Percentiles rank a stretch among this genome's conserved stretches.
Conservation (phyloP, 2,113 vertebrate genomes). For the Cinclus cinclus region DNA sequence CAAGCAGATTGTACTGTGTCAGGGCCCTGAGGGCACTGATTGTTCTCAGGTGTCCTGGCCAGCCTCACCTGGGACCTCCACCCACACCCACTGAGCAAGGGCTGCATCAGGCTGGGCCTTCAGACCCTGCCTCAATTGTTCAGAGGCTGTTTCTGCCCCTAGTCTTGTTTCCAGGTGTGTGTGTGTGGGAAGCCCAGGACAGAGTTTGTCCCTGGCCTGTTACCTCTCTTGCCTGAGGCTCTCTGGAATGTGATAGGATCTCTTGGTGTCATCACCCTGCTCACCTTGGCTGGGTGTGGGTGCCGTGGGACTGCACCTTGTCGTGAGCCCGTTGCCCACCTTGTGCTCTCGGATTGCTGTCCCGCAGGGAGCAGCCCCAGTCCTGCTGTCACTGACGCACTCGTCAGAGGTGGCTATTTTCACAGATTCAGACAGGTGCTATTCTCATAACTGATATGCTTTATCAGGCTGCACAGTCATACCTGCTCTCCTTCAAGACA, state of each 20-base stretch:
- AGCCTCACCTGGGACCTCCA: background rate
- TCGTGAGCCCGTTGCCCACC: rapidly evolving
- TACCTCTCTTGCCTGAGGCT: background rate
- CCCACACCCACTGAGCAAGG: background rate
- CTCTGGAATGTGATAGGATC: background rate
- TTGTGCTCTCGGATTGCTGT: rapidly evolving
- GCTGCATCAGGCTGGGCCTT: background rate
- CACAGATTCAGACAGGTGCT: background rate
- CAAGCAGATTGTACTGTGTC: too few species aligned
- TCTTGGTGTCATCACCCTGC: background rate
- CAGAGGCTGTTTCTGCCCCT: background rate
- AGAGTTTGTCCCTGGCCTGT: background rate
- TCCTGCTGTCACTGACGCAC: background rate
- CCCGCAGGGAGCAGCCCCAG: background rate
- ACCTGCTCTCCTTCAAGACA: background rate
- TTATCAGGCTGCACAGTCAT: background rate
- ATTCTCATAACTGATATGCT: background rate
- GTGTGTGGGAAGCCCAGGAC: background rate
- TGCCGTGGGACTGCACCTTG: background rate
- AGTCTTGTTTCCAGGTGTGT: background rate
- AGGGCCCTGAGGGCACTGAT: background rate
- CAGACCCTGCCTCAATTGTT: background rate
- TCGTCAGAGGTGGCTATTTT: background rate
- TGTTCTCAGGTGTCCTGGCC: background rate
- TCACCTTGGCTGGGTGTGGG: background rate